These are phyloP conservation scores for Torymus aiolomorphi DNA, from an alignment of 2,888 invertebrate species.

Conservation along the genomic window DNA sequence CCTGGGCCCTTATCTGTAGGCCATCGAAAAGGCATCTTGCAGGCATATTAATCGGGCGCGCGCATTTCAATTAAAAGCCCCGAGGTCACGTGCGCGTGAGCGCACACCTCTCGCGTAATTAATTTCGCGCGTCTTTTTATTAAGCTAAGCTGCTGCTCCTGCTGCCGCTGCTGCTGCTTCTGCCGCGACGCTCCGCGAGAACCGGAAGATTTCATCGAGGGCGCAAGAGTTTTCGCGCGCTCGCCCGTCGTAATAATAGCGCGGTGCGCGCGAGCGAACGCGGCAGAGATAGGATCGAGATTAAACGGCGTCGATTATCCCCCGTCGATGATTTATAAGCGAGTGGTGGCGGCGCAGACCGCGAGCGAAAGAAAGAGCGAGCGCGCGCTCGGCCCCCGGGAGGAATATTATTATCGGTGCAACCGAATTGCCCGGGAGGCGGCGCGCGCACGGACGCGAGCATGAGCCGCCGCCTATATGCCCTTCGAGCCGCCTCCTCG, in stretches of 20 bases:
- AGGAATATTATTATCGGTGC: constrained; percentile 62
- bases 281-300: constrained; percentile 65
- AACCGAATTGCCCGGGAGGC: constrained; percentile 64
- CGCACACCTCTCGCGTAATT: constrained; percentile 26
- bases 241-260: constrained; percentile 55
- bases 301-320: constrained; percentile 71
- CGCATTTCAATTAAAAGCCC: constrained; percentile 49
- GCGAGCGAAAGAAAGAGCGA: constrained; percentile 38
- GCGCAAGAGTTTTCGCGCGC: constrained; percentile 39
- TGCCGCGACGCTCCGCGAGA: constrained; percentile 2
- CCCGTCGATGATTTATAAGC: constrained; percentile 66
- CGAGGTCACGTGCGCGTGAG: constrained; percentile 16
- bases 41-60: constrained; percentile 39
- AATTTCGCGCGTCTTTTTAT: constrained; percentile 45
- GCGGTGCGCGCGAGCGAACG: constrained; percentile 6
- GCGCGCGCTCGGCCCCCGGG: constrained; percentile 41
- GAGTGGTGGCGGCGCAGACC: background rate
- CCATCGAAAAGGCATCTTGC: constrained; percentile 17
- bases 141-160: constrained; percentile 26
- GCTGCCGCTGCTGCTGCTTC: constrained; percentile 34
- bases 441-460: background rate
- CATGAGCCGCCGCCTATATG: background rate
- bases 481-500: background rate
- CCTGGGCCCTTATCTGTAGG: constrained; percentile 30
- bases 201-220: constrained; percentile 47